Conservation (phyloP, 2,113 vertebrate genomes). For the Tylochromis polylepis region DNA sequence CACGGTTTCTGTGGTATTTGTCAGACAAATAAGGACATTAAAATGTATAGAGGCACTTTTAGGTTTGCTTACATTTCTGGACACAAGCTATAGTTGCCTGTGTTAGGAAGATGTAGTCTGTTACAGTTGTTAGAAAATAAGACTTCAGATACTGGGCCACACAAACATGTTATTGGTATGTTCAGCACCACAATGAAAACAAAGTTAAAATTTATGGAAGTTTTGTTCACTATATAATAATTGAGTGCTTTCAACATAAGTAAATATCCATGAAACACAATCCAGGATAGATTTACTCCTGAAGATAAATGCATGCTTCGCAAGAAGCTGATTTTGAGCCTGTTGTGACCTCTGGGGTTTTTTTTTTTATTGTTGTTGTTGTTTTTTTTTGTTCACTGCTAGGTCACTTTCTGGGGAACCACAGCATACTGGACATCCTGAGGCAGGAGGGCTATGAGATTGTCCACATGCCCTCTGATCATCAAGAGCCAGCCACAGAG, state of each 20-base stretch:
- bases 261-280: not conserved
- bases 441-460: slow-evolving; percentile 91
- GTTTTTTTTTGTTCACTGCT: slow-evolving; percentile 30
- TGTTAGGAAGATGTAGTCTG: not conserved
- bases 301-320: not conserved
- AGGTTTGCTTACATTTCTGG: not conserved
- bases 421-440: slow-evolving; percentile 94
- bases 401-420: slow-evolving; percentile 99
- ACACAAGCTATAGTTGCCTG: not conserved
- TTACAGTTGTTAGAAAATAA: not conserved
- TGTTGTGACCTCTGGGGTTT: not conserved
- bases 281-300: not conserved
- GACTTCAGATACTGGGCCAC: not conserved
- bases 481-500: slow-evolving; percentile 79
- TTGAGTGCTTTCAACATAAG: not conserved
- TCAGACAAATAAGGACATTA: not conserved
- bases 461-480: slow-evolving; percentile 80
- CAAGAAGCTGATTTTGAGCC: not conserved
- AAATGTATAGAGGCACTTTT: not conserved
- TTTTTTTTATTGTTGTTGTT: too few relatives aligned
- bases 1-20: not conserved
- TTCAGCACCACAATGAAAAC: not conserved
- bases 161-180: not conserved
- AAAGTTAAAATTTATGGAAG: not conserved
- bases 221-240: not conserved